phyloP scores from a whole-genome alignment of 2,113 vertebrate genomes.

The Centropus bengalensis region DNA sequence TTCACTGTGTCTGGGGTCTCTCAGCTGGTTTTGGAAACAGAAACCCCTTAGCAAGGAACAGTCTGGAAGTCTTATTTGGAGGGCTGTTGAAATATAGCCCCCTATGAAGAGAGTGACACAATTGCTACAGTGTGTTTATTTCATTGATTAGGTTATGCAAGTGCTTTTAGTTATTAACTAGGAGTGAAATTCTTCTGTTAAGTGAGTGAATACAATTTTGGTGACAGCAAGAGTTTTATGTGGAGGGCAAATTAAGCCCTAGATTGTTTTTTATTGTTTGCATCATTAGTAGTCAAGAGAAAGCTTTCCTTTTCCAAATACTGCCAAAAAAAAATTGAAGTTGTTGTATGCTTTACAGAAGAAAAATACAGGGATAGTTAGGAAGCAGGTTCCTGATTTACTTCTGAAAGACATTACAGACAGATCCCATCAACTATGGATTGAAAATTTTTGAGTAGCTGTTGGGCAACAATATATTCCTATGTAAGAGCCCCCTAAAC shows the following conservation, averaged over 20 bases:
- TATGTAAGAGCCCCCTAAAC: not conserved
- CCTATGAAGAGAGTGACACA: not conserved
- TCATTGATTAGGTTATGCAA: not conserved
- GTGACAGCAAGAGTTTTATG: not conserved
- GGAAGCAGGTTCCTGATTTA: not conserved
- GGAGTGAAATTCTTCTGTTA: not conserved
- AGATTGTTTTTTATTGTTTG: slow-evolving; percentile 3
- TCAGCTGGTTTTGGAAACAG: not conserved
- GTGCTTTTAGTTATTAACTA: slow-evolving; percentile 16
- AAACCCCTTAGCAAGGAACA: not conserved
- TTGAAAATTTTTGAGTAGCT: slow-evolving; percentile 16
- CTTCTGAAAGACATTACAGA: slow-evolving; percentile 12
- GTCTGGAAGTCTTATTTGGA: not conserved
- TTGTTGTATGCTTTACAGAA: not conserved
- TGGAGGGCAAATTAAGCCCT: not conserved
- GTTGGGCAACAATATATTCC: not conserved
- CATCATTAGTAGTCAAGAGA: not conserved
- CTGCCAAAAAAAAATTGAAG: not conserved
- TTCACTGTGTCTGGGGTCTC: not conserved
- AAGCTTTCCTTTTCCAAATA: not conserved
- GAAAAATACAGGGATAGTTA: not conserved
- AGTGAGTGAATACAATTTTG: not conserved
- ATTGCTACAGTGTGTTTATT: not conserved
- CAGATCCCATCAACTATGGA: not conserved
- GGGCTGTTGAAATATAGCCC: not conserved